Conservation (phyloP, 2,888 invertebrate genomes). For the Cerceris rybyensis region DNA sequence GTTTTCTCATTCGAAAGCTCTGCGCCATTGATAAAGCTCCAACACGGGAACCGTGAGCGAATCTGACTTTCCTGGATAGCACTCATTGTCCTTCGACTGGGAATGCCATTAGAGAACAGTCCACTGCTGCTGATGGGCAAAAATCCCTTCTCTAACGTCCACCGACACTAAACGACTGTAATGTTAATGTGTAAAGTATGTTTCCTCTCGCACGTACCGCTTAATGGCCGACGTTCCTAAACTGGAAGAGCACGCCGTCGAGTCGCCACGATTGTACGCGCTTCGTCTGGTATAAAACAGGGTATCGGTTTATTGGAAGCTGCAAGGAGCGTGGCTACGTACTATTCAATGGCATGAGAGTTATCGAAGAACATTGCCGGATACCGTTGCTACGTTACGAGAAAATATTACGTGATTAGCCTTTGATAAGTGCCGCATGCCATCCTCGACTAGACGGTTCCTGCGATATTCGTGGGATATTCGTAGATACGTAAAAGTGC, state of each 20-base stretch:
- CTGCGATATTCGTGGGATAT: constrained; percentile 6
- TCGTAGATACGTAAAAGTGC: background rate
- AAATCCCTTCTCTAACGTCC: constrained; percentile 34
- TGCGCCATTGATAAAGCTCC: constrained; percentile 54
- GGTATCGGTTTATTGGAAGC: constrained; percentile 48
- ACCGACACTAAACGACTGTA: constrained; percentile 51
- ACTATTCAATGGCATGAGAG: constrained; percentile 43
- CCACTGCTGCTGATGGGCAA: background rate
- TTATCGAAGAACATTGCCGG: constrained; percentile 56
- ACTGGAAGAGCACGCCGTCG: constrained; percentile 40
- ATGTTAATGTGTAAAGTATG: constrained; percentile 70
- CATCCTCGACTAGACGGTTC: constrained; percentile 31
- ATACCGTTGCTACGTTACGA: constrained; percentile 54
- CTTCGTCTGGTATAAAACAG: constrained; percentile 33
- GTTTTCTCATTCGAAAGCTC: constrained; percentile 28
- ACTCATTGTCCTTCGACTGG: constrained; percentile 51
- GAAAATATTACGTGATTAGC: constrained; percentile 62
- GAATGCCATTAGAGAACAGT: constrained; percentile 51
- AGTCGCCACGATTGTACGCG: constrained; percentile 18
- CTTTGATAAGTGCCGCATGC: constrained; percentile 44
- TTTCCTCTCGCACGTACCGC: constrained; percentile 59
- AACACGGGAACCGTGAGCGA: background rate
- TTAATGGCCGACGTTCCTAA: constrained; percentile 63
- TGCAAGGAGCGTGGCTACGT: constrained; percentile 17
- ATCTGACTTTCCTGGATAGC: background rate